Base-by-base conservation (phyloP, 35 echinoderm and acorn worm species). In the Heliocidaris tuberculata region DNA sequence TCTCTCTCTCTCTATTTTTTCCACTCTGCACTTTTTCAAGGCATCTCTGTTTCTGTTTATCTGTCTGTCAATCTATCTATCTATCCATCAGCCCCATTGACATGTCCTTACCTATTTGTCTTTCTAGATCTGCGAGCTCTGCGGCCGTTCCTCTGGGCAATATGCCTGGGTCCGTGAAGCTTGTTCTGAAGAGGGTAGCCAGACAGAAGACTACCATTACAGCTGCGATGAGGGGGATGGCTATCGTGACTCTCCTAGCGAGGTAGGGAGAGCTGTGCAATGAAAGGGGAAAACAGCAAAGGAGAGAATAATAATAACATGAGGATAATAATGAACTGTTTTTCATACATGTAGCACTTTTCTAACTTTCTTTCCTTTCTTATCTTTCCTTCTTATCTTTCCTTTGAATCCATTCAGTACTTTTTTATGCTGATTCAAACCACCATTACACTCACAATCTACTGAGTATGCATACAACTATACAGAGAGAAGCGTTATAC, bases 91-190 rank as follows among this genome's bases (percentile, higher is more conserved):
- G 52, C 52, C 15, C 2, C 52, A 12, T 7, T 8, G 7, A 52
- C 50, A 52, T 52, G 50, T 2, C 92, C 97, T 94, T 86, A 99
- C 98, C 98, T 88, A 99, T 95, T 93, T 96, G 96, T 92, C 92
- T 95, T 88, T 99, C 98, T 47, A 96, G 96, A 60, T 97, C 96
- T 56, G 98, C 98, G 32, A 96, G 96, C 88, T 99, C 98, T 48
- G 97, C 98, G 1, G 97, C 95, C 8, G 97, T 99, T 54, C 96
- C 96, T 31, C 98, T 90, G 13, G 98, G 98, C 65, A 99, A 86
- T 50, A 99, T 95, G 1, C 98, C 97, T 27, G 98, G 97, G 86
- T 99, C 97, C 49, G 88, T 96, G 92, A 97, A 97, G 90, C 98
- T 97, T 17, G 97, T 96, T 48, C 97, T 60, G 47, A 99, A 92